Conservation (phyloP, 1,140 invertebrate genomes). For the Pogonognathellus flavescens region DNA sequence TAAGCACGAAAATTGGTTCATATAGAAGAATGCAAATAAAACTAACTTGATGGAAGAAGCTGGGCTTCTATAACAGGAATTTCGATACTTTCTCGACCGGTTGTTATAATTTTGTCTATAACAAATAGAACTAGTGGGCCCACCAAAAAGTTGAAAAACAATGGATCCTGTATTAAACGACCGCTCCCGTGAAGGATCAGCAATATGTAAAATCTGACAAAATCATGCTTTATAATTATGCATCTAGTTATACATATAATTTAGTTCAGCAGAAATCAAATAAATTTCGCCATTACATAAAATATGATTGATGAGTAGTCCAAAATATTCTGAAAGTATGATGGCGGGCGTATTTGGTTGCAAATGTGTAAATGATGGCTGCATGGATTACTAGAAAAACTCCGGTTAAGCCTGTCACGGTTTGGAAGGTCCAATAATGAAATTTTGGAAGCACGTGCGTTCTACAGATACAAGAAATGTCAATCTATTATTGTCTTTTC, state of each 20-base stretch:
- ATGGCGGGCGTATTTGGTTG: constrained; percentile 74
- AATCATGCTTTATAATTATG: neutral
- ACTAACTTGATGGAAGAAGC: constrained; percentile 73
- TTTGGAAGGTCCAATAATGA: constrained; percentile 77
- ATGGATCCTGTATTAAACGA: constrained; percentile 74
- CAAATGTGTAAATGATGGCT: constrained; percentile 77
- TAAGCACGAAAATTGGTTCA: neutral
- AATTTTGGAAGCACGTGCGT: constrained; percentile 76
- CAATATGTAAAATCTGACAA: constrained; percentile 74
- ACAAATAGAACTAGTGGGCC: constrained; percentile 76
- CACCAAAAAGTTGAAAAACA: constrained; percentile 77
- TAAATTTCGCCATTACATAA: constrained; percentile 68
- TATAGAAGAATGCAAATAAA: neutral
- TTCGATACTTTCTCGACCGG: constrained; percentile 74
- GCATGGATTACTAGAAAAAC: constrained; percentile 76
- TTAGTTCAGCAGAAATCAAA: neutral
- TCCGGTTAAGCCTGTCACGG: constrained; percentile 79
- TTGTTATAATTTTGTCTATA: constrained; percentile 72
- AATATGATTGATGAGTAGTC: constrained; percentile 78
- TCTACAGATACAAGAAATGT: constrained; percentile 68
- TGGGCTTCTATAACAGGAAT: constrained; percentile 74
- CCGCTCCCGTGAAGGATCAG: constrained; percentile 77
- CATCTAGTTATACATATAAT: no score
- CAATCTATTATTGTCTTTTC: no score
- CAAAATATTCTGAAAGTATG: constrained; percentile 77